A percentile compares a stretch with the other conserved stretches of the same genome.
phyloP scores from a whole-genome alignment of 2,888 invertebrate species.

The Caenorhabditis sp. region DNA sequence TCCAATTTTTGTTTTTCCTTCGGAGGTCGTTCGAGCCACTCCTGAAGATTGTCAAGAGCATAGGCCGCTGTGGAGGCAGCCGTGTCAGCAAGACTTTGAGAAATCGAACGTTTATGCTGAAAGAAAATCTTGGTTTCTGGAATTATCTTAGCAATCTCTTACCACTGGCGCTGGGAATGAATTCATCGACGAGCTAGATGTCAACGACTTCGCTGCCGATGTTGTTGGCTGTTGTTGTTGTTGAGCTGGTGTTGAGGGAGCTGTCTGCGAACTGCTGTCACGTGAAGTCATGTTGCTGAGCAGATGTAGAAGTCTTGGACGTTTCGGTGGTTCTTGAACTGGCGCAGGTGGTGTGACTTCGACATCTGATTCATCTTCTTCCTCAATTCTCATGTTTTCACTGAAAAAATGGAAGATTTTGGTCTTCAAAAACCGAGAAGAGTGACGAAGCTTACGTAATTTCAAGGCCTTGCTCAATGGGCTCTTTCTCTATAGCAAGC shows the following conservation, averaged over 20 bases:
- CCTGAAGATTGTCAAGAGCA: constrained; percentile 63
- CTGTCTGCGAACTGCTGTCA: constrained; percentile 34
- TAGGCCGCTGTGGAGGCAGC: constrained; percentile 65
- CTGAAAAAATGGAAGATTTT: constrained; percentile 12
- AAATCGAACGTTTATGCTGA: constrained; percentile 62
- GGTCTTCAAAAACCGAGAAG: neutral
- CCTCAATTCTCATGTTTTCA: constrained; percentile 41
- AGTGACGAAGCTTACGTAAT: constrained; percentile 8
- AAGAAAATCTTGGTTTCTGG: too few species aligned
- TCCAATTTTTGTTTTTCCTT: constrained; percentile 67
- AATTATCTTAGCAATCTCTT: neutral
- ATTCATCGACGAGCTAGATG: constrained; percentile 30
- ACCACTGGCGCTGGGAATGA: constrained; percentile 29
- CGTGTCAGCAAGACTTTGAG: constrained; percentile 66
- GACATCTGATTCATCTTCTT: constrained; percentile 31
- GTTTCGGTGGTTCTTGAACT: constrained; percentile 23
- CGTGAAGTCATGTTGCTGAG: constrained; percentile 33
- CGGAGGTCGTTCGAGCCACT: constrained; percentile 63
- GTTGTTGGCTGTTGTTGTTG: constrained; percentile 5
- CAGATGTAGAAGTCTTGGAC: constrained; percentile 43
- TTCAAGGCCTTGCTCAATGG: constrained; percentile 27
- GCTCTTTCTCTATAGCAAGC: constrained; percentile 15
- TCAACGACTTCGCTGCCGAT: constrained; percentile 13
- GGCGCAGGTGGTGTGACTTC: constrained; percentile 9
- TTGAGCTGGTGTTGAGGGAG: constrained; percentile 31